Conservation (phyloP, 2,888 invertebrate species). For the Nomada fabriciana region DNA sequence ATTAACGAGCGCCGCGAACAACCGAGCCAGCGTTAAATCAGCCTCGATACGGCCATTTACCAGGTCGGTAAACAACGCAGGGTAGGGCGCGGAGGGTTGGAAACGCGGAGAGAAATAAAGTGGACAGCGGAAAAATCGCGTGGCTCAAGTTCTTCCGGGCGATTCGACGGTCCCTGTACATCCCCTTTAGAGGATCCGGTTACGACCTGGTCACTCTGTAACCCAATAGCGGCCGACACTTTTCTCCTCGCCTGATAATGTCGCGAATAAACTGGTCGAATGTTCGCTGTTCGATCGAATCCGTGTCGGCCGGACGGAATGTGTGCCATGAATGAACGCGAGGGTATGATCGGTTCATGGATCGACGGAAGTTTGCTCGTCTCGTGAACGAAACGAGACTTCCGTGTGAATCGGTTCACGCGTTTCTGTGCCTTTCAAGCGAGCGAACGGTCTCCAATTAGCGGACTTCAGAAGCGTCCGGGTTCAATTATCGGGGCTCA, state of each 20-base stretch:
- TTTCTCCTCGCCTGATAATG: constrained; percentile 62
- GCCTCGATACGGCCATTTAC: constrained; percentile 36
- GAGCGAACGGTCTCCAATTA: constrained; percentile 54
- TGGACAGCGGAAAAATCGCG: constrained; percentile 52
- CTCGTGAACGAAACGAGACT: constrained; percentile 18
- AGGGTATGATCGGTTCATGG: not conserved
- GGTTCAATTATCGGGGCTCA: constrained; percentile 64
- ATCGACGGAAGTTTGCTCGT: constrained; percentile 25
- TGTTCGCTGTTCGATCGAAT: not conserved
- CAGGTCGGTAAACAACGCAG: constrained; percentile 27
- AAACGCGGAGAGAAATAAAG: constrained; percentile 27
- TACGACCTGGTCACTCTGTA: constrained; percentile 64
- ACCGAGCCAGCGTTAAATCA: constrained; percentile 22
- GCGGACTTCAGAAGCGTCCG: constrained; percentile 34
- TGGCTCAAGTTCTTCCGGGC: constrained; percentile 48
- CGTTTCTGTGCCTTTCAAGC: constrained; percentile 26
- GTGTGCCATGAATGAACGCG: not conserved
- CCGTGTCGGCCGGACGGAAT: not conserved
- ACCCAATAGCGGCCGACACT: constrained; percentile 65
- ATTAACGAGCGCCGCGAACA: constrained; percentile 26
- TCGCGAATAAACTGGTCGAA: constrained; percentile 59
- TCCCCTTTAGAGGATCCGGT: constrained; percentile 72
- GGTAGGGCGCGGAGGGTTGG: not conserved
- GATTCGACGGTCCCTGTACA: constrained; percentile 59
- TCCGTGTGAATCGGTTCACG: constrained; percentile 41